Conservation (phyloP, 2,888 invertebrate species). For the Tribolium freemani region DNA sequence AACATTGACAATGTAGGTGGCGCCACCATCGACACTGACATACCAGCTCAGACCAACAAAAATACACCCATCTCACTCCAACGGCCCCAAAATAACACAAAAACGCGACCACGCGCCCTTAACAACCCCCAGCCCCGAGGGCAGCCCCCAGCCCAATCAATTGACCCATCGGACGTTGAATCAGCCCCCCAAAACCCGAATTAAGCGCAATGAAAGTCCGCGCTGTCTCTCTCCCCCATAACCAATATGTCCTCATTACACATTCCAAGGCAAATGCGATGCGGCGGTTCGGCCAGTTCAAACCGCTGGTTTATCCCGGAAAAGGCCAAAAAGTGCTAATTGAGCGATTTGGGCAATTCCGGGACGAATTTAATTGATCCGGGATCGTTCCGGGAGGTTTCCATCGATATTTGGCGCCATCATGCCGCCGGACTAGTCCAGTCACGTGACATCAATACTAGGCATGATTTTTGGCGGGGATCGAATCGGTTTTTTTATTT, state of each 20-base stretch:
- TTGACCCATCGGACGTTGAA: background rate
- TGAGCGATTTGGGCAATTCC: background rate
- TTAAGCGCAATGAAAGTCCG: slow-evolving; percentile 17
- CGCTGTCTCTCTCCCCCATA: slow-evolving; percentile 66
- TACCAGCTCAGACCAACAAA: slow-evolving; percentile 30
- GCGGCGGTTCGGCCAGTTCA: slow-evolving; percentile 40
- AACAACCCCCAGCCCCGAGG: background rate
- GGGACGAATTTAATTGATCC: background rate
- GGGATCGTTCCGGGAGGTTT: background rate
- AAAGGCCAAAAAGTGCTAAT: slow-evolving; percentile 7
- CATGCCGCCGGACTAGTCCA: slow-evolving; percentile 69
- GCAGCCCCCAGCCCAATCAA: background rate
- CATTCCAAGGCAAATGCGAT: slow-evolving; percentile 64
- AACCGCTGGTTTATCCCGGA: background rate
- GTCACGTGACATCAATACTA: slow-evolving; percentile 70
- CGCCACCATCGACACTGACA: slow-evolving; percentile 76
- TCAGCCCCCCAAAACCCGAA: background rate
- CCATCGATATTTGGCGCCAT: slow-evolving; percentile 72
- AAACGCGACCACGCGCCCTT: background rate
- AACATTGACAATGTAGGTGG: slow-evolving; percentile 88
- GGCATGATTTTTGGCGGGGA: slow-evolving; percentile 59
- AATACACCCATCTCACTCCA: slow-evolving; percentile 16
- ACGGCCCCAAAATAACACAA: background rate
- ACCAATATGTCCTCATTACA: slow-evolving; percentile 73
- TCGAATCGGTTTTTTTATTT: slow-evolving; percentile 9